Percentiles rank a stretch among this genome's conserved stretches.
phyloP scores from a whole-genome alignment of 1,140 invertebrate species.

The Telenomus remus region DNA sequence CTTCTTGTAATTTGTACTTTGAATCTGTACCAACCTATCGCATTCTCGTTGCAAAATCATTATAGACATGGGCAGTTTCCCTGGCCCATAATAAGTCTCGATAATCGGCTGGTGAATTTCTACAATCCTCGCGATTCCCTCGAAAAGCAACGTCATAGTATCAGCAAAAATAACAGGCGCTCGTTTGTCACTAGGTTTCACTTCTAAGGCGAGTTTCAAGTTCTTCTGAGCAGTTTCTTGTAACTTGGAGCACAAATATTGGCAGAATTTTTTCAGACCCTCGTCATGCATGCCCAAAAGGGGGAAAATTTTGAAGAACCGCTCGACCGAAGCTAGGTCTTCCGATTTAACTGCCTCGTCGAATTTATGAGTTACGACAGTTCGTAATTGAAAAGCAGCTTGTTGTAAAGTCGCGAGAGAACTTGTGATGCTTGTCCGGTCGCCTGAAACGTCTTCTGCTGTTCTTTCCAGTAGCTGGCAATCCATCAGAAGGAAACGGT shows the following conservation, averaged over 20 bases:
- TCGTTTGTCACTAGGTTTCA: conserved; percentile 82
- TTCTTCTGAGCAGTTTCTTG: conserved; percentile 85
- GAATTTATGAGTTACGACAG: conserved; percentile 87
- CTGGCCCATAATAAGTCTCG: conserved; percentile 95
- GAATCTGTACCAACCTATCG: conserved; percentile 76
- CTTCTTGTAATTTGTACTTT: too few relatives aligned
- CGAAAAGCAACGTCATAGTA: conserved; percentile 88
- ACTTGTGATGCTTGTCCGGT: conserved; percentile 82
- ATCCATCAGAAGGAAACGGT: conserved; percentile 96
- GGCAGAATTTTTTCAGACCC: conserved; percentile 93
- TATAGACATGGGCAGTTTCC: conserved; percentile 83
- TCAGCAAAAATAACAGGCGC: conserved; percentile 88
- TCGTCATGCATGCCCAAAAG: conserved; percentile 93
- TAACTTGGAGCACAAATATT: conserved; percentile 90
- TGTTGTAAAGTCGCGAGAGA: conserved; percentile 90
- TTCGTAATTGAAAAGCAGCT: conserved; percentile 84
- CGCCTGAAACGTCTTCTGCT: conserved; percentile 84
- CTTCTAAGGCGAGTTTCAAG: conserved; percentile 79
- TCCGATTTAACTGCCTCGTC: conserved; percentile 93
- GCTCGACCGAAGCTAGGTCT: conserved; percentile 93
- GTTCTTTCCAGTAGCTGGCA: conserved; percentile 88
- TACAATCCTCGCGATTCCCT: conserved; percentile 90
- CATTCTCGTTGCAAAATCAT: conserved; percentile 90
- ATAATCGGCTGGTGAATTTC: conserved; percentile 95
- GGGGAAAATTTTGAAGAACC: conserved; percentile 99